Percentiles rank a stretch among this genome's conserved stretches.
These are phyloP conservation scores for Lepus americanus DNA, from an alignment of 2,113 vertebrate species.

Conservation along the genomic window DNA sequence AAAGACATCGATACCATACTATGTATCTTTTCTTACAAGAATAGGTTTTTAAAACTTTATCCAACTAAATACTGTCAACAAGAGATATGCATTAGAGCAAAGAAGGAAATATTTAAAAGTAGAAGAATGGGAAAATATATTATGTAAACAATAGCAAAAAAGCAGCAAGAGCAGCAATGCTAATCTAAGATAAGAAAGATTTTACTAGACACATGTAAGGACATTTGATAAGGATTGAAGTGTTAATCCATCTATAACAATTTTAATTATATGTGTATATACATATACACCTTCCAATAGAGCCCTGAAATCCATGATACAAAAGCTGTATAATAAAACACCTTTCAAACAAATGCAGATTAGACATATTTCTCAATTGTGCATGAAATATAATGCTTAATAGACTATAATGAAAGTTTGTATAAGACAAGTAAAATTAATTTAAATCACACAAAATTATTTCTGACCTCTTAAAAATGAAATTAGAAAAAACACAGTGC, in stretches of 20 bases:
- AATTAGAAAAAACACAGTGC: neutral
- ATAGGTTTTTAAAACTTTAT: neutral
- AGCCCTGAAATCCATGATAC: neutral
- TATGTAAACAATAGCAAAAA: neutral
- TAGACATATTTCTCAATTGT: neutral
- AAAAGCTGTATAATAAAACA: no score
- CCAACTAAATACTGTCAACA: neutral
- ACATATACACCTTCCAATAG: neutral
- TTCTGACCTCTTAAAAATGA: neutral
- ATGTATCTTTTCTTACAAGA: no score
- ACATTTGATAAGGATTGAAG: neutral
- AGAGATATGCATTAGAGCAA: neutral
- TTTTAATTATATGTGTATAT: neutral
- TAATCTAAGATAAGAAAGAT: neutral
- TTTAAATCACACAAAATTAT: neutral
- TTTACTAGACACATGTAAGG: neutral
- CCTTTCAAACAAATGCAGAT: neutral
- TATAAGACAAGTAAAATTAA: neutral
- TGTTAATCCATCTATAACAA: neutral
- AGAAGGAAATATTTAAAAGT: neutral
- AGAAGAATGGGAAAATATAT: neutral
- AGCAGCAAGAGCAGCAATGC: neutral
- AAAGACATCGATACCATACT: no score
- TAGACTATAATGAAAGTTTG: neutral
- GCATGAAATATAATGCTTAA: neutral